These are phyloP conservation scores for Phrixothrix hirtus DNA, from an alignment of 2,888 invertebrate species.

Conservation along the genomic window DNA sequence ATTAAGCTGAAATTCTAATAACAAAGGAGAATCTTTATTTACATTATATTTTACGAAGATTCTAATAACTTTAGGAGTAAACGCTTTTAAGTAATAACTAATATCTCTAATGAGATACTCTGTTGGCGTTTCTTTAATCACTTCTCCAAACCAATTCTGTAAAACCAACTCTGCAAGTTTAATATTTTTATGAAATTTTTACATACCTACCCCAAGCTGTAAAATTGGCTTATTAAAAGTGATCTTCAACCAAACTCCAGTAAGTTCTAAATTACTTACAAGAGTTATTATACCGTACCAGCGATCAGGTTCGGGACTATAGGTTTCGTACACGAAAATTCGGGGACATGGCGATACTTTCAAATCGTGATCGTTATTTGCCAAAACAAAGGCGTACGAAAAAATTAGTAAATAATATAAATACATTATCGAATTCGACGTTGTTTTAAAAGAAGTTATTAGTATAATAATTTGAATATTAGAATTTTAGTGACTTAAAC, in stretches of 20 bases:
- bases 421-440: not conserved
- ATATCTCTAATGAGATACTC: slow-evolving; percentile 62
- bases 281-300: slow-evolving; percentile 66
- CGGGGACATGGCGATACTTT: slow-evolving; percentile 60
- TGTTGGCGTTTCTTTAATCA: slow-evolving; percentile 59
- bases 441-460: not conserved
- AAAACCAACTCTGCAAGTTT: not conserved
- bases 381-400: not conserved
- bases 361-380: not conserved
- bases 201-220: slow-evolving; percentile 17
- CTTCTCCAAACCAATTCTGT: slow-evolving; percentile 62
- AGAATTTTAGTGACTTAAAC: too few species aligned
- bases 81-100: slow-evolving; percentile 61
- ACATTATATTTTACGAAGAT: slow-evolving; percentile 66
- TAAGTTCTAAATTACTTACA: slow-evolving; percentile 60
- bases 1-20: slow-evolving; percentile 60
- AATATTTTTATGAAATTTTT: not conserved
- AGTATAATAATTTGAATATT: too few species aligned
- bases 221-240: slow-evolving; percentile 47
- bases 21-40: slow-evolving; percentile 56
- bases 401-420: not conserved
- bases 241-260: slow-evolving; percentile 56
- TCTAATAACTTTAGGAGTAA: slow-evolving; percentile 60
- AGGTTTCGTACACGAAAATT: slow-evolving; percentile 61
- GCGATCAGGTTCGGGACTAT: slow-evolving; percentile 60